Conservation (phyloP, 2,113 vertebrate species). For the Lepisosteus oculatus region DNA sequence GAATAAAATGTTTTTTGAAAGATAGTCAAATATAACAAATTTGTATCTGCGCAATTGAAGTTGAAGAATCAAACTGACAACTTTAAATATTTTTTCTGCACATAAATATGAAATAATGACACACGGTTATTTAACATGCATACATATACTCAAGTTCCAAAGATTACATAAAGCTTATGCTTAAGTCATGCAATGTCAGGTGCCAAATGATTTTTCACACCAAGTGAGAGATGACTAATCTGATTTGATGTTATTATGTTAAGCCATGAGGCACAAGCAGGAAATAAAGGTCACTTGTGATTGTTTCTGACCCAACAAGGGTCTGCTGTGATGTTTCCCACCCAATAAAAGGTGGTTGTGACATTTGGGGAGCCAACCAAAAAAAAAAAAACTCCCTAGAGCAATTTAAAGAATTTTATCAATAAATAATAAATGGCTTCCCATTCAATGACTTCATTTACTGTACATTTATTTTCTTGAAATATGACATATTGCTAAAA, state of each 20-base stretch:
- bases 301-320: slow-evolving; percentile 42
- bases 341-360: slow-evolving; percentile 36
- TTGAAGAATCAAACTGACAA: no score
- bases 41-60: no score
- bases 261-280: slow-evolving; percentile 37
- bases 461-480: no score
- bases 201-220: slow-evolving; percentile 45
- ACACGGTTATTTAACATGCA: no score
- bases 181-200: slow-evolving; percentile 34
- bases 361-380: slow-evolving; percentile 41
- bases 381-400: slow-evolving; percentile 3
- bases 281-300: slow-evolving; percentile 45
- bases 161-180: slow-evolving; percentile 22
- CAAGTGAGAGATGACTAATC: slow-evolving; percentile 39
- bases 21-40: no score
- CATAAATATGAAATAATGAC: no score
- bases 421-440: no score
- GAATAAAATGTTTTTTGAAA: no score
- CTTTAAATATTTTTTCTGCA: no score
- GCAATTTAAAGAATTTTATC: no score
- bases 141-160: not conserved
- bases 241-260: slow-evolving; percentile 45
- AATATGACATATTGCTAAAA: no score
- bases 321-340: slow-evolving; percentile 27
- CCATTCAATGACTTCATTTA: no score